Base-by-base conservation (phyloP, 2,888 invertebrate genomes). In the Phasia obesa region DNA sequence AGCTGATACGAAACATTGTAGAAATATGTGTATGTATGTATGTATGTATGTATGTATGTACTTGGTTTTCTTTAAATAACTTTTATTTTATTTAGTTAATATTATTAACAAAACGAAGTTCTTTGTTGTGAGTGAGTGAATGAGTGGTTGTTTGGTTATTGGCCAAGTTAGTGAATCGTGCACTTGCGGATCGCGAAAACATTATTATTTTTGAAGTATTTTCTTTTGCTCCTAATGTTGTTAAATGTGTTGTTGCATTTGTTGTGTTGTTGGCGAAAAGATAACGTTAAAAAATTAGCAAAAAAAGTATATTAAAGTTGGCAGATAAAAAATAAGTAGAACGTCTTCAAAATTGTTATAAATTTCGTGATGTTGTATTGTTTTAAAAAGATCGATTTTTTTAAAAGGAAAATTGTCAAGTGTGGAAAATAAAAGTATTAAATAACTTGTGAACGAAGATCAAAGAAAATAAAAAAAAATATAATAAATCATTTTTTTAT, bases 101-200 rank as follows among this genome's bases (percentile, higher is more conserved):
- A 87, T 87, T 88, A 89, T 88, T 89, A 89, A 88, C 86, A 85
- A 87, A 87, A 89, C 87, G 85, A 85, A 81, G 86, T 88, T 85
- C 84, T 83, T 80, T 35, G 35, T n/a, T 87, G 85, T 78, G 86
- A 85, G 86, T 85, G 77, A 62, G 51, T 76, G 69, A 60, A 76
- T 60, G 78, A 57, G 44, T 76, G 69, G 59, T 79, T 62, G 65
- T 59, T 67, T 38, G 44, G 44, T 74, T 62, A 47, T 49, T 70
- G 47, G 74, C 71, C 42, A 59, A 53, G 73, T 67, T 64, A 55
- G 47, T 74, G 62, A 49, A 55, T 51, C 59, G 71, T 11, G 9
- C n/a, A 44, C 25, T 5, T 57, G 21, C 65, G 59, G 75, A 76
- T 80, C 80, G 84, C 42, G n/a, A 53, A 73, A 51, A 35, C 13